Percentiles rank a stretch among this genome's conserved stretches.
Conservation (phyloP, 2,888 invertebrate species). For the Thalpophila matura region DNA sequence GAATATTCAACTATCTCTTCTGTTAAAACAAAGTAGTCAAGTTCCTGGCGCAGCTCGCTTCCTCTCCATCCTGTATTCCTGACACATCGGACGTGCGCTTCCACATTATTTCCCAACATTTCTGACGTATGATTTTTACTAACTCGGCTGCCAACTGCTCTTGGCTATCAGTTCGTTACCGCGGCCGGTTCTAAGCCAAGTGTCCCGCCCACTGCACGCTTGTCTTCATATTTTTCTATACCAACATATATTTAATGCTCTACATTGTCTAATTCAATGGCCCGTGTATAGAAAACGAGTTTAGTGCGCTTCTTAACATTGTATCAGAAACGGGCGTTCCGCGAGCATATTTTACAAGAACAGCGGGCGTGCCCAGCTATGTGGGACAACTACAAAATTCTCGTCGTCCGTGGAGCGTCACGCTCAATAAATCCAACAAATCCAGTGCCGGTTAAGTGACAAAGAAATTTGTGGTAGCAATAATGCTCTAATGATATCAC, state of each 20-base stretch:
- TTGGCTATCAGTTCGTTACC: slow-evolving; percentile 71
- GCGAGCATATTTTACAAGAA: slow-evolving; percentile 61
- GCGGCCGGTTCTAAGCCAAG: slow-evolving; percentile 69
- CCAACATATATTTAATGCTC: slow-evolving; percentile 57
- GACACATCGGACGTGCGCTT: slow-evolving; percentile 47
- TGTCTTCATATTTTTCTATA: slow-evolving; percentile 58
- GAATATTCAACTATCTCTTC: slow-evolving; percentile 18
- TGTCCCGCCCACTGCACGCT: slow-evolving; percentile 64
- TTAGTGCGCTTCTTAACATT: slow-evolving; percentile 59
- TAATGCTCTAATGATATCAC: slow-evolving; percentile 83
- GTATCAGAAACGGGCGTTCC: slow-evolving; percentile 66
- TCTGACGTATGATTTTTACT: slow-evolving; percentile 63
- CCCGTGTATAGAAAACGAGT: slow-evolving; percentile 59
- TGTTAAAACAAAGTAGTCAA: slow-evolving; percentile 29
- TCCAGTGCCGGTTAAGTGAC: slow-evolving; percentile 80
- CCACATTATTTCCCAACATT: slow-evolving; percentile 56
- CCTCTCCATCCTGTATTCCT: slow-evolving; percentile 43
- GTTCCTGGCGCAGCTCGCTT: slow-evolving; percentile 42
- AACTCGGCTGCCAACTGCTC: slow-evolving; percentile 70
- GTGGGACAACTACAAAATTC: slow-evolving; percentile 69
- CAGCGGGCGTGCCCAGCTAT: slow-evolving; percentile 64
- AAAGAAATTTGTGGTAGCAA: slow-evolving; percentile 83
- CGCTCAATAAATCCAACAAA: slow-evolving; percentile 78
- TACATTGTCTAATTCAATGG: slow-evolving; percentile 61
- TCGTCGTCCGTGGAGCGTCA: slow-evolving; percentile 72